Percentiles rank a stretch among this genome's conserved stretches.
phyloP scores from a whole-genome alignment of 64 coral and sea anemone genomes.

The Pachyseris speciosa region DNA sequence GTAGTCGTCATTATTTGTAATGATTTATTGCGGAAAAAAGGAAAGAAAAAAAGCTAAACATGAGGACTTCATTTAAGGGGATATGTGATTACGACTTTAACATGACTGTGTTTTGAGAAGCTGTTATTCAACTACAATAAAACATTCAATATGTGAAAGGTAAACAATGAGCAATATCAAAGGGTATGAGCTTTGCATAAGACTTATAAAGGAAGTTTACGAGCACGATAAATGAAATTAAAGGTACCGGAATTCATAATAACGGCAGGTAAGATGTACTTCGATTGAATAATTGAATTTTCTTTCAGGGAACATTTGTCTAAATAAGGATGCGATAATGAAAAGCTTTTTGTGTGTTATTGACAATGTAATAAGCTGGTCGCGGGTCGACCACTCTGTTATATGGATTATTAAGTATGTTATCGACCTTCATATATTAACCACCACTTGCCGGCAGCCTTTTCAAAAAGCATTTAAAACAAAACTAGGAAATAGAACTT shows the following conservation, averaged over 20 bases:
- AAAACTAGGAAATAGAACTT: conserved; percentile 48
- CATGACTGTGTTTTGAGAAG: conserved; percentile 32
- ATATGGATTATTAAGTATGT: conserved; percentile 49
- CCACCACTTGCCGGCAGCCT: background rate
- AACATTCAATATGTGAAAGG: conserved; percentile 41
- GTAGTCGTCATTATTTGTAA: background rate
- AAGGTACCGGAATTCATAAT: conserved; percentile 54
- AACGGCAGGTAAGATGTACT: conserved; percentile 27
- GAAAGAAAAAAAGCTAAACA: background rate
- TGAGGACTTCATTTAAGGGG: background rate
- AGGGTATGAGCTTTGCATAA: conserved; percentile 15
- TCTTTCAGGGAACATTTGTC: conserved; percentile 55
- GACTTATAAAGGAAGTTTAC: conserved; percentile 41
- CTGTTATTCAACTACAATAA: conserved; percentile 46
- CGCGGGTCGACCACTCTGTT: background rate
- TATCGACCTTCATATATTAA: conserved; percentile 33
- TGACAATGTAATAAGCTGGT: conserved; percentile 50
- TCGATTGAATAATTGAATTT: conserved; percentile 47
- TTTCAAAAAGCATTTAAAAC: conserved; percentile 47
- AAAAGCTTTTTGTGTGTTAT: conserved; percentile 51
- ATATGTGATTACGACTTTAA: conserved; percentile 12
- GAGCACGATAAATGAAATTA: conserved; percentile 25
- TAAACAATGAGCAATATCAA: conserved; percentile 47
- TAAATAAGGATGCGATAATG: conserved; percentile 48
- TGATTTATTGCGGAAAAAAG: background rate